A percentile compares a stretch with the other conserved stretches of the same genome.
Conservation (phyloP, 2,888 invertebrate genomes). For the Pyrrhia umbra region DNA sequence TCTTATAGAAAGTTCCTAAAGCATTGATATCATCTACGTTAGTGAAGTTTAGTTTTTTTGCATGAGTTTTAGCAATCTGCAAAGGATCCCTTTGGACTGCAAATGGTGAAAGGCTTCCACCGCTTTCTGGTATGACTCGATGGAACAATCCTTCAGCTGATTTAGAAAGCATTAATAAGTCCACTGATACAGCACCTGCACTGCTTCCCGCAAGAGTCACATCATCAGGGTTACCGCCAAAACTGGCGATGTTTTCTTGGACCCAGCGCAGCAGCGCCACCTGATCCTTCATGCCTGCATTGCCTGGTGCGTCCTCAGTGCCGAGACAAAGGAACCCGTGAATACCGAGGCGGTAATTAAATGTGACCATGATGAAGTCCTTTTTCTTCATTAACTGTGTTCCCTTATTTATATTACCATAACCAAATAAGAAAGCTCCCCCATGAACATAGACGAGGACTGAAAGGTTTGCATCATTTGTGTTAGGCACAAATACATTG, state of each 20-base stretch:
- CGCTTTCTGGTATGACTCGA: slow-evolving; percentile 72
- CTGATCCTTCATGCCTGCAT: slow-evolving; percentile 77
- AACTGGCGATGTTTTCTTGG: slow-evolving; percentile 68
- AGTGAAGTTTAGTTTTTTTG: slow-evolving; percentile 61
- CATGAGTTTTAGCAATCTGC: slow-evolving; percentile 67
- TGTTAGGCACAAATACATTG: slow-evolving; percentile 76
- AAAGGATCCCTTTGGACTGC: slow-evolving; percentile 68
- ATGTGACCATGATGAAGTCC: slow-evolving; percentile 62
- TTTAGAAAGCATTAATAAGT: slow-evolving; percentile 71
- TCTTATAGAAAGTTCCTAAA: slow-evolving; percentile 73
- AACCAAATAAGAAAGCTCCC: slow-evolving; percentile 64
- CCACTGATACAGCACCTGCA: slow-evolving; percentile 69
- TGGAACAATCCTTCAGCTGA: slow-evolving; percentile 68
- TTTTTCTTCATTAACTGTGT: slow-evolving; percentile 54
- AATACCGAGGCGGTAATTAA: slow-evolving; percentile 68
- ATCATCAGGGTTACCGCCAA: slow-evolving; percentile 73
- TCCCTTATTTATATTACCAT: slow-evolving; percentile 40
- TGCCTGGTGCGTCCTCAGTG: no score
- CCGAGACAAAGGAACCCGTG: slow-evolving; percentile 68
- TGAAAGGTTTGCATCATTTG: slow-evolving; percentile 63
- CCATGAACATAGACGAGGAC: slow-evolving; percentile 69
- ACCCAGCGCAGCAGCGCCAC: slow-evolving; percentile 71
- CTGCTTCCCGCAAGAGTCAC: slow-evolving; percentile 70
- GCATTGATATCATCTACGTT: slow-evolving; percentile 67
- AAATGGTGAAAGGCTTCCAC: slow-evolving; percentile 60